Base-by-base conservation (phyloP, 2,888 invertebrate species). In the Lordiphosa fenestrarum region DNA sequence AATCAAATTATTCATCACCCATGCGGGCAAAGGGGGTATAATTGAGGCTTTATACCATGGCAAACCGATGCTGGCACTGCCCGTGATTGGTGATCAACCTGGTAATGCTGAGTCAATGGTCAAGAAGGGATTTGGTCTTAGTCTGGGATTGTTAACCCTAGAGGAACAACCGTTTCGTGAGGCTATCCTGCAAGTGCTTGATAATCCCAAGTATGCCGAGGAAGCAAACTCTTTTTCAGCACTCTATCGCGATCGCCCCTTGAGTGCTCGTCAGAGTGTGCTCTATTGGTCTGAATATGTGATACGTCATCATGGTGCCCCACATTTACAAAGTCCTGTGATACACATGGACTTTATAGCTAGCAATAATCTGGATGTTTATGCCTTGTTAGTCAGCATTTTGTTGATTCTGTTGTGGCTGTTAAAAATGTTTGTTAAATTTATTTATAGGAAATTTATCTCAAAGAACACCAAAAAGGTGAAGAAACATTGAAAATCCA, bases 1-100 rank as follows among this genome's bases (percentile, higher is more conserved):
- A 53, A 80, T 90, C 3, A 91, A 90, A 77, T 84, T 92, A 2
- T 93, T 94, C 69, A 90, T 94, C 69, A 91, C 92, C 0, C 93
- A 94, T 72, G 93, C 93, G 2, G 93, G 93, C 6, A 88, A 92
- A 58, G 92, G 93, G 65, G 92, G 93, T 48, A 90, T 92, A 4
- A 91, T 91, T 73, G 93, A 93, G 86, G 91, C 92, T 0, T 90
- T 90, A 42, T 92, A 88, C 72, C 88, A 92, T 66, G 92, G 91
- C 4, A 90, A 92, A 0, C 92, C 92, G 2, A 84, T 86, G 76
- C 19, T 86, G 23, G 87, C 74, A 0, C 4, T 87, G 10, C 87
- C 87, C 0, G 3, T 85, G 0, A 84, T 84, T 7, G 86, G 56
- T 0, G 87, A 86, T 54, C 87, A 86, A 12, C 54, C 46, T 0